Conservation (phyloP, 2,113 vertebrate genomes). For the Leptodactylus fuscus region DNA sequence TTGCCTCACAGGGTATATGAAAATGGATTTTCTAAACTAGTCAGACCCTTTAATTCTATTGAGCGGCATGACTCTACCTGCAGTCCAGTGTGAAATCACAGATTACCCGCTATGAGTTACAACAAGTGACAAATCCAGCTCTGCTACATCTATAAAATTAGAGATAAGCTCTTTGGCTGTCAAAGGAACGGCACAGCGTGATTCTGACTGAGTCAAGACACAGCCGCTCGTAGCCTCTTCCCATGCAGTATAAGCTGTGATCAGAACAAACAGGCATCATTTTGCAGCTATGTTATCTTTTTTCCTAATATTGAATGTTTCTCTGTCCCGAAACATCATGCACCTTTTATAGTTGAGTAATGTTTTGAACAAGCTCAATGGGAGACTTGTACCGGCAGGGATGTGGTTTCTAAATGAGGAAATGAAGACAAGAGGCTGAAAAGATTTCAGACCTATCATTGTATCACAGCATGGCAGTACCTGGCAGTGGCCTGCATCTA, state of each 20-base stretch:
- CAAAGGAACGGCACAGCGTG: not conserved
- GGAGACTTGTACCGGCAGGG: constrained; percentile 26
- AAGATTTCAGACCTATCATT: constrained; percentile 46
- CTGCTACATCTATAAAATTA: not conserved
- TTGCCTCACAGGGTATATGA: no score
- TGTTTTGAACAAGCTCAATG: constrained; percentile 36
- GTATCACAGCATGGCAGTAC: constrained; percentile 33
- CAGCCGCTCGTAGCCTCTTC: not conserved
- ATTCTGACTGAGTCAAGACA: not conserved
- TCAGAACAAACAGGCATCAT: constrained; percentile 21
- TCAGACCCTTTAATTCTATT: not conserved
- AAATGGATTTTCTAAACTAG: no score
- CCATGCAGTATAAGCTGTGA: not conserved
- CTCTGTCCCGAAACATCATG: constrained; percentile 5
- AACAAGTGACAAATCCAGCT: not conserved
- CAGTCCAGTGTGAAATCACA: not conserved
- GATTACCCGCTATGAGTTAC: not conserved
- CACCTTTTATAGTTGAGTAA: constrained; percentile 32
- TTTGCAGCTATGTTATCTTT: constrained; percentile 29
- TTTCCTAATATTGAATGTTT: constrained; percentile 6
- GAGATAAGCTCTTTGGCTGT: not conserved
- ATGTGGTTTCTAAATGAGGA: constrained; percentile 27
- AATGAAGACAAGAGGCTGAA: constrained; percentile 33
- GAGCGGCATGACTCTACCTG: not conserved
- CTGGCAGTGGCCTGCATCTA: constrained; percentile 17